phyloP scores from a whole-genome alignment of 2,888 invertebrate genomes.

The Noctuana brunneofusca region DNA sequence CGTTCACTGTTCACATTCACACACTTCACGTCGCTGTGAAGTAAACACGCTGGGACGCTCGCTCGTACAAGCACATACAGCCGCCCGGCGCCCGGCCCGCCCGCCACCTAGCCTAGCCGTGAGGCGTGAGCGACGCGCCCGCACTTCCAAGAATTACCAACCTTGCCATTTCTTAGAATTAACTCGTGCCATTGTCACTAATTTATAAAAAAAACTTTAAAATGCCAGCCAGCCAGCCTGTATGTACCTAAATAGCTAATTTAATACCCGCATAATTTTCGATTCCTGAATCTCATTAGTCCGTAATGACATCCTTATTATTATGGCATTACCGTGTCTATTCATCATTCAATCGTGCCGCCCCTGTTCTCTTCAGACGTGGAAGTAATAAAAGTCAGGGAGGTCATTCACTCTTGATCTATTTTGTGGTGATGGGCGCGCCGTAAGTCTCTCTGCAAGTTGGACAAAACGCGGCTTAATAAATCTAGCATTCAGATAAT shows the following conservation, averaged over 20 bases:
- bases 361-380: constrained; percentile 49
- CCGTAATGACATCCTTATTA: constrained; percentile 24
- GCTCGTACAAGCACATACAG: no score
- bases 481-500: constrained; percentile 13
- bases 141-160: constrained; percentile 76
- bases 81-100: neutral
- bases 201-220: constrained; percentile 75
- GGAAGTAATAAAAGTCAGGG: constrained; percentile 55
- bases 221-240: constrained; percentile 39
- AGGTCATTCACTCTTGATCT: constrained; percentile 70
- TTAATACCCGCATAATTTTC: constrained; percentile 12
- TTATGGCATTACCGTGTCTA: constrained; percentile 43
- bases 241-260: neutral
- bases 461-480: constrained; percentile 24
- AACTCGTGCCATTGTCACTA: constrained; percentile 79
- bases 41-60: constrained; percentile 5
- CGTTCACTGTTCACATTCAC: constrained; percentile 35
- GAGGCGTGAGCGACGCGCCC: constrained; percentile 51
- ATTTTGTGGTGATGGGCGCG: constrained; percentile 46
- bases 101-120: neutral
- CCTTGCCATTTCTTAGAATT: constrained; percentile 77
- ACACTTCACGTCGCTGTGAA: constrained; percentile 36
- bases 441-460: constrained; percentile 28
- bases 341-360: constrained; percentile 61
- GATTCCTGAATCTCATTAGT: constrained; percentile 24